Evolutionary conservation across 2,888 invertebrate genomes (phyloP).

Genomic region (Phoenoteleia sp.): DNA sequence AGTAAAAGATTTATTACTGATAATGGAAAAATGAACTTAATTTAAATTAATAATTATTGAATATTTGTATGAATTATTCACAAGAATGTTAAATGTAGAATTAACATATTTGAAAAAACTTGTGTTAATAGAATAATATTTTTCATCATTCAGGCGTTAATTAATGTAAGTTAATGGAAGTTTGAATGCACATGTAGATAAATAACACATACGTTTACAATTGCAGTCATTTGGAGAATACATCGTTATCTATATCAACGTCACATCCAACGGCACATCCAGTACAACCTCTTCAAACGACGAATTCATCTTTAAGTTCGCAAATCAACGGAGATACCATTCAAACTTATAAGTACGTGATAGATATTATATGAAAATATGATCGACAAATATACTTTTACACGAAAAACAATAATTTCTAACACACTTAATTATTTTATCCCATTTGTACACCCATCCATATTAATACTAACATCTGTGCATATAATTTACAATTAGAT

Average conservation of each 20-base stretch:
- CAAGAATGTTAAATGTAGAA: too few species aligned
- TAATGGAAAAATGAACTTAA: too few species aligned
- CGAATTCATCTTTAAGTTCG: constrained; percentile 65
- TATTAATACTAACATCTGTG: too few species aligned
- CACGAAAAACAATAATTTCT: background rate
- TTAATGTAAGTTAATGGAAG: too few species aligned
- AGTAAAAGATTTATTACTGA: too few species aligned
- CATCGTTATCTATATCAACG: constrained; percentile 77
- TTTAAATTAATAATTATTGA: too few species aligned
- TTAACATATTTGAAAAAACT: too few species aligned
- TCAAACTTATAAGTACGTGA: constrained; percentile 92
- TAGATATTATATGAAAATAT: background rate
- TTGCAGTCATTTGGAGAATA: constrained; percentile 82
- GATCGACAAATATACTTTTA: background rate
- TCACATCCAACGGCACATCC: constrained; percentile 76
- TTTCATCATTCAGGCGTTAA: too few species aligned
- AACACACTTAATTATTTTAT: background rate
- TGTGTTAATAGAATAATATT: too few species aligned
- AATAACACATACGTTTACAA: background rate
- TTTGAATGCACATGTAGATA: background rate
- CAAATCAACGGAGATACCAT: constrained; percentile 83
- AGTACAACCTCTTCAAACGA: constrained; percentile 79
- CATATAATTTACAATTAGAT: too few species aligned
- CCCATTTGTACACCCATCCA: too few species aligned
- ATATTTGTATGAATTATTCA: too few species aligned